These are phyloP conservation scores for Euthynnus affinis DNA, from an alignment of 2,797 vertebrate genomes.

Conservation along the genomic window DNA sequence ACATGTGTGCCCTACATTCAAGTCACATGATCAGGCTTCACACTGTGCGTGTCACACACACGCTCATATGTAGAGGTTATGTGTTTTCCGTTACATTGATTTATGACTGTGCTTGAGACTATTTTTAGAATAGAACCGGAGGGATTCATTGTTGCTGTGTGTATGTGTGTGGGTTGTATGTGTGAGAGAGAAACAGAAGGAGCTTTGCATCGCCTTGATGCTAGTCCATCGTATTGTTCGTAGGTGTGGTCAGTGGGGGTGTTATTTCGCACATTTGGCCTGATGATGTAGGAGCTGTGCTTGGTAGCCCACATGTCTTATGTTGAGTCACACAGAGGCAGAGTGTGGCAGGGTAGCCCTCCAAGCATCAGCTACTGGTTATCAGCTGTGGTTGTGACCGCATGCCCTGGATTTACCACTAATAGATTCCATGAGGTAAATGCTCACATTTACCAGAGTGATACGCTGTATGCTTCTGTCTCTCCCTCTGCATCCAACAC, in stretches of 20 bases:
- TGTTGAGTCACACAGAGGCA: slow-evolving; percentile 52
- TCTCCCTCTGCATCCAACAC: not conserved
- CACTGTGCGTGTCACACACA: slow-evolving; percentile 26
- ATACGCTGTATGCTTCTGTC: slow-evolving; percentile 9
- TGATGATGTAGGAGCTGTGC: slow-evolving; percentile 35
- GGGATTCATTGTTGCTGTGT: slow-evolving; percentile 45
- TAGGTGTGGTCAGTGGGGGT: slow-evolving; percentile 29
- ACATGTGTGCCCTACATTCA: slow-evolving; percentile 62
- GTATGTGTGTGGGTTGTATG: slow-evolving; percentile 31
- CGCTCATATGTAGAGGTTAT: slow-evolving; percentile 40
- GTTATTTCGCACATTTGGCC: slow-evolving; percentile 18
- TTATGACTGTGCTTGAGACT: slow-evolving; percentile 63
- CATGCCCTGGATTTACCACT: slow-evolving; percentile 56
- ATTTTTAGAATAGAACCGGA: slow-evolving; percentile 66
- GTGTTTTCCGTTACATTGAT: slow-evolving; percentile 68
- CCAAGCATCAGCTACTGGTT: slow-evolving; percentile 59
- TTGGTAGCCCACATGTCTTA: slow-evolving; percentile 36
- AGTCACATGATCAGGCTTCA: slow-evolving; percentile 53
- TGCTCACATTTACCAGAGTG: slow-evolving; percentile 30
- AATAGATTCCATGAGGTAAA: slow-evolving; percentile 56
- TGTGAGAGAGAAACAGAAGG: slow-evolving; percentile 56
- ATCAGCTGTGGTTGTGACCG: slow-evolving; percentile 57
- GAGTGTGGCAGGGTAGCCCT: slow-evolving; percentile 21
- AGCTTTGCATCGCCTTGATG: slow-evolving; percentile 40
- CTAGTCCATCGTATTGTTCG: slow-evolving; percentile 33